Percentiles rank a stretch among this genome's conserved stretches.
phyloP scores from a whole-genome alignment of 2,797 vertebrate genomes.

The Hoplostethus mediterraneus region DNA sequence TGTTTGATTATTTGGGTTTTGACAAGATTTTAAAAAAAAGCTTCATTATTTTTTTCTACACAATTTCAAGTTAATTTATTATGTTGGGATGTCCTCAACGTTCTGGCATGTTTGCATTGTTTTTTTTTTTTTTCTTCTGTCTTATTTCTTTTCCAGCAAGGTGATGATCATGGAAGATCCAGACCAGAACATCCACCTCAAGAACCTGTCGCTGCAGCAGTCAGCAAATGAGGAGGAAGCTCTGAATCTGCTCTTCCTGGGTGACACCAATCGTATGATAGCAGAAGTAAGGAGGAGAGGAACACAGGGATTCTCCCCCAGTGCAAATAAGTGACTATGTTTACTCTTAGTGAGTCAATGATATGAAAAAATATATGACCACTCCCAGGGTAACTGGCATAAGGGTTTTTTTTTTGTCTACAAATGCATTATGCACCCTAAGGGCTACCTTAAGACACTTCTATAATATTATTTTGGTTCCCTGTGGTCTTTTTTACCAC shows the following conservation, averaged over 20 bases:
- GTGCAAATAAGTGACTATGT: background rate
- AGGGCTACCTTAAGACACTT: slow-evolving; percentile 59
- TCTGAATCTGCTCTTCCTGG: slow-evolving; percentile 95
- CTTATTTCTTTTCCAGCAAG: slow-evolving; percentile 81
- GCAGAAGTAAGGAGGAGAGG: slow-evolving; percentile 88
- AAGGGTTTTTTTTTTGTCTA: slow-evolving; percentile 39
- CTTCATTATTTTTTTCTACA: slow-evolving; percentile 15
- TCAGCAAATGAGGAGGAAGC: slow-evolving; percentile 94
- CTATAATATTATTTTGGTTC: slow-evolving; percentile 69
- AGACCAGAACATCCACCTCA: slow-evolving; percentile 96
- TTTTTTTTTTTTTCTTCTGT: background rate
- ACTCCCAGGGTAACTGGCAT: slow-evolving; percentile 30
- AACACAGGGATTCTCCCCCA: background rate
- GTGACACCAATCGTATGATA: slow-evolving; percentile 98
- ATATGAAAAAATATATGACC: slow-evolving; percentile 35
- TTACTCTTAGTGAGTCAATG: no score
- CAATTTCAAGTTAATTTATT: slow-evolving; percentile 14
- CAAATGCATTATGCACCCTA: slow-evolving; percentile 40
- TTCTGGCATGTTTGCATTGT: background rate
- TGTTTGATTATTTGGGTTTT: slow-evolving; percentile 34
- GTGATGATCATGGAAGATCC: slow-evolving; percentile 93
- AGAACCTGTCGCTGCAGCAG: slow-evolving; percentile 93
- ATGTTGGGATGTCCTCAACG: background rate
- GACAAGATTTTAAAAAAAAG: background rate
- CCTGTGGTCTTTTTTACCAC: slow-evolving; percentile 60